Percentiles rank a stretch among this genome's conserved stretches.
Conservation (phyloP, 2,888 invertebrate genomes). For the Ferdinandea cuprea region DNA sequence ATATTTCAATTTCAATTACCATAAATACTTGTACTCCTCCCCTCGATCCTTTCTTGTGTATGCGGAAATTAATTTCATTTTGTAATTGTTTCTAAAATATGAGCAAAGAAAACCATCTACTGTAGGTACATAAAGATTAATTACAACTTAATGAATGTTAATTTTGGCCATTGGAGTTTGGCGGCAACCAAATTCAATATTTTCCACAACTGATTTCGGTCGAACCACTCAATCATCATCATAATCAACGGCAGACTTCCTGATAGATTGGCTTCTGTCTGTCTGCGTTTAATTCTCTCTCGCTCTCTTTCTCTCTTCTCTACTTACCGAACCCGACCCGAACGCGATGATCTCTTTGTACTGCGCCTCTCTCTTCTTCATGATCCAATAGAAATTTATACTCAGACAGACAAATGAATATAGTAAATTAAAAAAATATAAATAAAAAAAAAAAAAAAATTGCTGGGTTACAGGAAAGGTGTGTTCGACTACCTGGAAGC, state of each 20-base stretch:
- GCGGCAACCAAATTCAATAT: conserved; percentile 50
- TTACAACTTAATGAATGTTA: conserved; percentile 60
- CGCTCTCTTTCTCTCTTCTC: too few species aligned
- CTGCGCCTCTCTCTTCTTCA: neutral
- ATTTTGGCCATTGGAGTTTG: conserved; percentile 34
- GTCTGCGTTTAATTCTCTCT: conserved; percentile 41
- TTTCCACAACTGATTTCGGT: conserved; percentile 33
- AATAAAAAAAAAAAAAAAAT: conserved; percentile 9
- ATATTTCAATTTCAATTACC: conserved; percentile 8
- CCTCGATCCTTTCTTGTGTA: neutral
- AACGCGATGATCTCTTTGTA: neutral
- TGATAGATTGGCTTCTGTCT: conserved; percentile 67
- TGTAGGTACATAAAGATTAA: conserved; percentile 38
- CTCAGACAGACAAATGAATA: conserved; percentile 46
- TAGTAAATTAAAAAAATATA: conserved; percentile 38
- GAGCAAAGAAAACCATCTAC: conserved; percentile 1
- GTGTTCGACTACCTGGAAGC: conserved; percentile 59
- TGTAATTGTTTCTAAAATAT: conserved; percentile 44
- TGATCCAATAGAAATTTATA: conserved; percentile 43
- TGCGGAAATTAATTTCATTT: conserved; percentile 27
- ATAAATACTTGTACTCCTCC: neutral
- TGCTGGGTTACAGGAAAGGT: conserved; percentile 31
- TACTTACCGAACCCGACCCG: too few species aligned
- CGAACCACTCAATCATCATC: conserved; percentile 62
- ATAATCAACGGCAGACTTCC: conserved; percentile 62